These are phyloP conservation scores for Cancer borealis DNA, from an alignment of 2,888 invertebrate species.

Conservation along the genomic window DNA sequence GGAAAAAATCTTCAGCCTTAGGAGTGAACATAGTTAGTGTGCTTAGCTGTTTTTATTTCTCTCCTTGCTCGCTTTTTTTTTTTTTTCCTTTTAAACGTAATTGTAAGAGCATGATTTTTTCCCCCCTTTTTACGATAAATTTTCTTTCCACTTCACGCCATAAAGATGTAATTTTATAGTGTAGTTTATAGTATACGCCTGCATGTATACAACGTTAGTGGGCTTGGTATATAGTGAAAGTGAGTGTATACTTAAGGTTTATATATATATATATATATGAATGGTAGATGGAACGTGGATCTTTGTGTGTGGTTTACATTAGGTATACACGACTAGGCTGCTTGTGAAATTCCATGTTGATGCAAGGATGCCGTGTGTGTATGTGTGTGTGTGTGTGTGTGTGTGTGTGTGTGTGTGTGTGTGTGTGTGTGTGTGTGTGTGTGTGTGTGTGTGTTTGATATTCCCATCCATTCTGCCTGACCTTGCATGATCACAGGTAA, in stretches of 20 bases:
- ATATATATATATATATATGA: not conserved
- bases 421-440: too few relatives aligned
- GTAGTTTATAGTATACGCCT: not conserved
- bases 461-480: not conserved
- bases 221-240: not conserved
- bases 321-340: too few relatives aligned
- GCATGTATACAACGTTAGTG: not conserved
- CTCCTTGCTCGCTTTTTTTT: not conserved
- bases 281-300: not conserved
- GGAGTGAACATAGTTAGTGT: slow-evolving; percentile 2
- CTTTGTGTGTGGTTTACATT: not conserved
- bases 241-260: too few relatives aligned
- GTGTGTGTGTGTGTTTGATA: not conserved
- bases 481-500: not conserved
- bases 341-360: too few relatives aligned
- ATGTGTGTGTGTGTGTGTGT: too few relatives aligned
- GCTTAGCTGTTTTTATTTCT: not conserved
- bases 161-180: too few relatives aligned
- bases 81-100: not conserved
- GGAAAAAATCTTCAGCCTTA: not conserved
- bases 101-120: not conserved
- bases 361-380: not conserved
- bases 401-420: too few relatives aligned
- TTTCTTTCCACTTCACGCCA: too few relatives aligned
- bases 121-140: not conserved